phyloP scores from a whole-genome alignment of 2,888 invertebrate species.

The Beris morrisii region DNA sequence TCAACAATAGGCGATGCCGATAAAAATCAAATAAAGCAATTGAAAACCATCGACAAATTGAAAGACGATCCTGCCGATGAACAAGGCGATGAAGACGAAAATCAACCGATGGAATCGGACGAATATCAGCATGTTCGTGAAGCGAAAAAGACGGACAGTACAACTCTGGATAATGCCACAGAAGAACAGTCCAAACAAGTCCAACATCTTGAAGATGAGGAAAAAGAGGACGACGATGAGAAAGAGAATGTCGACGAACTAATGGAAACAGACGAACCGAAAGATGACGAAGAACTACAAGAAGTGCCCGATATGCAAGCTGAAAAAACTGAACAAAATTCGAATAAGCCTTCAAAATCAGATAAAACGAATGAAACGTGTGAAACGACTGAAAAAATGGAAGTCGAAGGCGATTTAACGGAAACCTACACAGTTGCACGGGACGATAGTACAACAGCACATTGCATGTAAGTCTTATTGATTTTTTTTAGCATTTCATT shows the following conservation, averaged over 20 bases:
- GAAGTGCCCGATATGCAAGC: conserved; percentile 54
- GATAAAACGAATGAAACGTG: conserved; percentile 58
- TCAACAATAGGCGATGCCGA: conserved; percentile 48
- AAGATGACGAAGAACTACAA: conserved; percentile 55
- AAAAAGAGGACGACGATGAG: conserved; percentile 61
- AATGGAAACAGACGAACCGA: conserved; percentile 57
- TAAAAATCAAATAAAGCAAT: conserved; percentile 51
- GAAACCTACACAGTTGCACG: conserved; percentile 68
- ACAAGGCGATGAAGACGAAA: conserved; percentile 58
- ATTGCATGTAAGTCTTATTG: conserved; percentile 64
- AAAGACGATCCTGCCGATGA: conserved; percentile 57
- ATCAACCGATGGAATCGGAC: conserved; percentile 60
- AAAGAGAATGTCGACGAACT: conserved; percentile 50
- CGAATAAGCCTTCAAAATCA: conserved; percentile 49
- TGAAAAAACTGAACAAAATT: conserved; percentile 56
- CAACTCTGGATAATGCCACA: conserved; percentile 74
- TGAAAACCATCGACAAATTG: conserved; percentile 59
- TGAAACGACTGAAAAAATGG: conserved; percentile 59
- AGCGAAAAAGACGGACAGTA: conserved; percentile 71
- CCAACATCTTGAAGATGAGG: conserved; percentile 65
- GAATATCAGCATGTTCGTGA: conserved; percentile 85
- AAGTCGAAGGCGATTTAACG: conserved; percentile 75
- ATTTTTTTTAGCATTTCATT: background rate
- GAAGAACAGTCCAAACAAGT: conserved; percentile 73
- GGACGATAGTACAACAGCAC: conserved; percentile 73